Base-by-base conservation (phyloP, 2,113 vertebrate species). In the Polypterus bichir region DNA sequence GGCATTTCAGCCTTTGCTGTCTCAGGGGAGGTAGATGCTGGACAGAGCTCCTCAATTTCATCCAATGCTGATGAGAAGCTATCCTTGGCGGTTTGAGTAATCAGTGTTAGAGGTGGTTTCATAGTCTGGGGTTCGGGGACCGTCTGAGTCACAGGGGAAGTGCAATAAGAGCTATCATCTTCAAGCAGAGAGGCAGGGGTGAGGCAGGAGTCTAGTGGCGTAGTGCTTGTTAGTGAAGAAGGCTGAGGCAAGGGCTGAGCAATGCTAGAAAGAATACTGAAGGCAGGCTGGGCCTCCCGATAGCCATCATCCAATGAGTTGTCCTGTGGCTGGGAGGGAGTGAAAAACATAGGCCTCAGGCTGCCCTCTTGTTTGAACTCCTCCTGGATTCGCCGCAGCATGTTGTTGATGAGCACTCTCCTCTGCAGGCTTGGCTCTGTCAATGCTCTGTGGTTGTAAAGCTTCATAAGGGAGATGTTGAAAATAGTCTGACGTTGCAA, bases 401-500 rank as follows among this genome's bases (percentile, higher is more conserved):
- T 94, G 87, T 98, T 98, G 88, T 97, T 98, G 73, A 98, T 97
- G 74, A 98, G 80, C 76, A 98, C 93, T 3, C 93, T 96, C 72
- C 91, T 92, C 75, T 97, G 91, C 81, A 98, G 81, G 76, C 93
- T 92, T 44, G 93, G 95, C 83, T 98, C 95, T 0, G 86, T 85
- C 59, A 92, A 86, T 6, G 92, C 87, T 73, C 94, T 83, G 76
- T 94, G 93, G 83, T 88, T 94, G 70, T 97, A 98, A 70, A 98
- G 88, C 82, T 98, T 98, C 95, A 98, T 97, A 79, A 98, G 87
- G 73, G 95, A 98, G 91, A 98, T 97, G 90, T 97, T 98, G 88
- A 98, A 97, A 86, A 98, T 93, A 89, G 95, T 96, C 89, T 98
- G 95, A 65, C 95, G 87, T 87, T 98, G 95, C 83, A 98, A 87